These are phyloP conservation scores for Capra hircus DNA, from an alignment of 2,113 vertebrate species.

Conservation along the genomic window DNA sequence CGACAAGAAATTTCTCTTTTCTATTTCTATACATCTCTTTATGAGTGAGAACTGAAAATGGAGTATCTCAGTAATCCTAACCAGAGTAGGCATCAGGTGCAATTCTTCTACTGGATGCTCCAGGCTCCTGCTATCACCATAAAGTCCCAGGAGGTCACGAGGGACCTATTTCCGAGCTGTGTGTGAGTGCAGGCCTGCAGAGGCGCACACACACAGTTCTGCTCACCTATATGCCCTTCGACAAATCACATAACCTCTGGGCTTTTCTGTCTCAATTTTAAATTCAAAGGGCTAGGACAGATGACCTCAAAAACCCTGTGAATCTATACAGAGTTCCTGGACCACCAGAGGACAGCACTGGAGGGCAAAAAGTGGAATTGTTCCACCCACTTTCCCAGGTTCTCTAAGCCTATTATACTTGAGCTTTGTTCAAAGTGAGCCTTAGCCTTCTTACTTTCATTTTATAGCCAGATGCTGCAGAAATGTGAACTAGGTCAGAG, in stretches of 20 bases:
- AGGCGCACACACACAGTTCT: neutral
- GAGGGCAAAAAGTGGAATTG: neutral
- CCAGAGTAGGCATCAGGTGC: neutral
- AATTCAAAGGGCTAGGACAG: neutral
- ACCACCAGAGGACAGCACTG: neutral
- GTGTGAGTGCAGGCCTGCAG: neutral
- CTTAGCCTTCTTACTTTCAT: conserved; percentile 41
- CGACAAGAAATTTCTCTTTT: neutral
- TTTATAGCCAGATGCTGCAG: neutral
- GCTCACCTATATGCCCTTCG: neutral
- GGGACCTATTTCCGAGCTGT: neutral
- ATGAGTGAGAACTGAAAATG: neutral
- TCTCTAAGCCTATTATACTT: neutral
- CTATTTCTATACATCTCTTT: neutral
- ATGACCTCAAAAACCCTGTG: neutral
- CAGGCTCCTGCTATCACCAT: neutral
- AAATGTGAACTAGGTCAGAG: conserved; percentile 48
- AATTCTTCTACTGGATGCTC: neutral
- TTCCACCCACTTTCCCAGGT: neutral
- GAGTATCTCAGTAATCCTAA: neutral
- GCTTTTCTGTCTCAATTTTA: neutral
- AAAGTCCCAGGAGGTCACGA: neutral
- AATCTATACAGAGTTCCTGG: neutral
- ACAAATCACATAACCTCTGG: neutral
- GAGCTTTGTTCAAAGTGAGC: conserved; percentile 24